These are phyloP conservation scores for Drosophila pegasa DNA, from an alignment of 2,888 invertebrate species.

Conservation along the genomic window DNA sequence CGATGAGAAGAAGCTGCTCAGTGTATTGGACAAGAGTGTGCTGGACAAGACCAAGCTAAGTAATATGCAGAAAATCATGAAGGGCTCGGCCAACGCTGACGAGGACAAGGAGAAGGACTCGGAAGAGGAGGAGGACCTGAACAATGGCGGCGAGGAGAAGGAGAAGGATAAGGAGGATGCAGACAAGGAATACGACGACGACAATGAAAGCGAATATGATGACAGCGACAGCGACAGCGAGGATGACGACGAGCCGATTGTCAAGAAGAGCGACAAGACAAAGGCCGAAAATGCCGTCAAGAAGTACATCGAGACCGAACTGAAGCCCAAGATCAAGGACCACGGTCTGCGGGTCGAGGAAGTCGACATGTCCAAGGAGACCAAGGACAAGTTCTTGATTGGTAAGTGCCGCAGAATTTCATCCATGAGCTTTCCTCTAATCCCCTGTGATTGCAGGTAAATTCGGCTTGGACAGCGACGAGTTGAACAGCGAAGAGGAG, in stretches of 20 bases:
- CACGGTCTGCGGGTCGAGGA: conserved; percentile 81
- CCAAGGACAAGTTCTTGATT: conserved; percentile 78
- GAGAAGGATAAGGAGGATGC: conserved; percentile 81
- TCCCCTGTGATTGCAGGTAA: conserved; percentile 67
- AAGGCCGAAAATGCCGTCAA: conserved; percentile 26
- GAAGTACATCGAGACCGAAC: conserved; percentile 47
- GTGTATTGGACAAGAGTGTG: conserved; percentile 74
- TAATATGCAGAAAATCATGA: conserved; percentile 76
- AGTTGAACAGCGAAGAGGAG: conserved; percentile 76
- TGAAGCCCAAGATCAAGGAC: conserved; percentile 72
- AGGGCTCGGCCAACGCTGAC: conserved; percentile 63
- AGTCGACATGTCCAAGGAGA: conserved; percentile 80
- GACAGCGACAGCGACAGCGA: conserved; percentile 69
- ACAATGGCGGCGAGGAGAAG: conserved; percentile 79
- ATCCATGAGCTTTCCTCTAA: not conserved
- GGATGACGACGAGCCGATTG: conserved; percentile 55
- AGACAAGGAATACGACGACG: conserved; percentile 44
- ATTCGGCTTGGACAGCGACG: conserved; percentile 73
- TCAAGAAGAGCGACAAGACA: conserved; percentile 51
- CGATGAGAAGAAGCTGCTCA: conserved; percentile 74
- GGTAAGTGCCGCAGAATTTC: conserved; percentile 68
- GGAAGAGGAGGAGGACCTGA: conserved; percentile 74
- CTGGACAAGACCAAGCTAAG: conserved; percentile 69
- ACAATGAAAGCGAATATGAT: conserved; percentile 60
- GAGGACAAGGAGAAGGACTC: conserved; percentile 43